Percentiles rank a stretch among this genome's conserved stretches.
These are phyloP conservation scores for Pristionchus entomophagus DNA, from an alignment of 2,888 invertebrate species.

Conservation along the genomic window DNA sequence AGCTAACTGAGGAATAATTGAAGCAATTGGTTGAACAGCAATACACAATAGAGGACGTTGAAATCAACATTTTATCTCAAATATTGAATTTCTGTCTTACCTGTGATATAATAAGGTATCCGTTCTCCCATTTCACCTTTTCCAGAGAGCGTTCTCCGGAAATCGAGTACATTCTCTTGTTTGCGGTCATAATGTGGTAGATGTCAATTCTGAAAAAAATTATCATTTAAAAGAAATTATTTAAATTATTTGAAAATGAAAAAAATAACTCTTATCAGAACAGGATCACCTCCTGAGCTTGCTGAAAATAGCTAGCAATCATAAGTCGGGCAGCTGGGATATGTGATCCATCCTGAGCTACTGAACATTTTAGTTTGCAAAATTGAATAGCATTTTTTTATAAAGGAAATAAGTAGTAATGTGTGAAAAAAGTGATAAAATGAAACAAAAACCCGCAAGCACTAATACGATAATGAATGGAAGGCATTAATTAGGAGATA, in stretches of 20 bases:
- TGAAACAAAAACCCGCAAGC: background rate
- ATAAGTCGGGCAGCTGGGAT: background rate
- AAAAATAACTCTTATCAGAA: background rate
- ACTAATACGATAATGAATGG: no score
- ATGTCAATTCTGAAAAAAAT: background rate
- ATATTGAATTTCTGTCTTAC: no score
- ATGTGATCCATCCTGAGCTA: no score
- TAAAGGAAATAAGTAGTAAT: background rate
- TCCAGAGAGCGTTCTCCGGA: background rate
- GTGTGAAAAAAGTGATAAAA: background rate
- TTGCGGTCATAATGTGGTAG: background rate
- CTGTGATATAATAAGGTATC: background rate
- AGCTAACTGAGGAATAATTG: no score
- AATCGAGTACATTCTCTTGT: background rate
- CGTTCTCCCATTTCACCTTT: background rate
- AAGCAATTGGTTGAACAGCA: no score
- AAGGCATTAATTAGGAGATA: no score
- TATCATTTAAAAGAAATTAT: no score
- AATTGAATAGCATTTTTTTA: background rate
- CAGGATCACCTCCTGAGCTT: background rate
- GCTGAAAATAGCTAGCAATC: background rate
- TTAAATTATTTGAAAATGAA: no score
- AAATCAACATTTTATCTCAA: no score
- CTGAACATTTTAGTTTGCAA: no score
- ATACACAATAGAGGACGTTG: no score